phyloP scores from a whole-genome alignment of 2,797 vertebrate species.

The Dendrocincla tyrannina region DNA sequence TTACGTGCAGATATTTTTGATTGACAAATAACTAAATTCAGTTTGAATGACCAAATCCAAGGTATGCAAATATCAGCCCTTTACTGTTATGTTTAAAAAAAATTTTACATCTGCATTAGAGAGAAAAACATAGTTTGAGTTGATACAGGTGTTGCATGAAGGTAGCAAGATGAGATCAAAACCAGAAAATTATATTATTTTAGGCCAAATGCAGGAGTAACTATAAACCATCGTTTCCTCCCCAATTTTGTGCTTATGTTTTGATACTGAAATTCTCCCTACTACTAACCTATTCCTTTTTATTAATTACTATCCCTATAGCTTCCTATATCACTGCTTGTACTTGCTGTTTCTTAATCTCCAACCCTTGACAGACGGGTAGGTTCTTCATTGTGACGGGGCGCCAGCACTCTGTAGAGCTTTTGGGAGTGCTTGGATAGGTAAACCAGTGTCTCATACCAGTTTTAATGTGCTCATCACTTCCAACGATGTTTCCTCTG shows the following conservation, averaged over 20 bases:
- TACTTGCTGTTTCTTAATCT: not conserved
- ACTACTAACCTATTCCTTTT: not conserved
- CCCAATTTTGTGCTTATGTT: not conserved
- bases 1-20: constrained; percentile 22
- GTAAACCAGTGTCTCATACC: not conserved
- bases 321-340: not conserved
- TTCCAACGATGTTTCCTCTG: constrained; percentile 19
- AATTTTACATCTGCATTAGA: constrained; percentile 63
- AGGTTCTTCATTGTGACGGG: not conserved
- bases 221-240: constrained; percentile 30
- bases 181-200: constrained; percentile 56
- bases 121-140: constrained; percentile 61
- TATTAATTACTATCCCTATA: not conserved
- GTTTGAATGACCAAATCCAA: constrained; percentile 27
- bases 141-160: constrained; percentile 56
- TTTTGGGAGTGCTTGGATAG: not conserved
- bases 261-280: constrained; percentile 41
- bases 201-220: constrained; percentile 9
- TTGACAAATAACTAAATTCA: constrained; percentile 46
- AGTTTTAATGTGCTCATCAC: not conserved
- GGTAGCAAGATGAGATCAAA: constrained; percentile 56
- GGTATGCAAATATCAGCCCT: constrained; percentile 25
- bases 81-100: constrained; percentile 67
- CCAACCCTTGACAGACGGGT: not conserved
- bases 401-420: not conserved